Conservation (phyloP, 2,113 vertebrate species). For the Natator depressus region DNA sequence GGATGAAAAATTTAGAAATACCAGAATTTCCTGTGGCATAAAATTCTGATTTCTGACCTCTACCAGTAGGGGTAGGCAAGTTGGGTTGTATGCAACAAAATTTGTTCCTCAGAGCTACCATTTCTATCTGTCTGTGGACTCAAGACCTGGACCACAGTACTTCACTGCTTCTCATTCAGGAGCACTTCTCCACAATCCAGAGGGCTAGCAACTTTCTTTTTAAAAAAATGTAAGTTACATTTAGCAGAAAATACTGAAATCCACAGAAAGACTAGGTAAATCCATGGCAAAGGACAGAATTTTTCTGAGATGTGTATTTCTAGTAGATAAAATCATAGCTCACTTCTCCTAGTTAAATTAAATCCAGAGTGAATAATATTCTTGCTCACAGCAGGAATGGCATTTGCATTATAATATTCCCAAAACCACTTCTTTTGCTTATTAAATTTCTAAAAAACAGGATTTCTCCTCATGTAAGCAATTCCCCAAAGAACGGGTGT, state of each 20-base stretch:
- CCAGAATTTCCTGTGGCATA: background rate
- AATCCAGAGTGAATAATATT: constrained; percentile 22
- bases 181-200: constrained; percentile 8
- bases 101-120: background rate
- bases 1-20: background rate
- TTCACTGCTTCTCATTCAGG: background rate
- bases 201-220: background rate
- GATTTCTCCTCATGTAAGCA: background rate
- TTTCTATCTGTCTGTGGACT: background rate
- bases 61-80: background rate
- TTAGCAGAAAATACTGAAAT: background rate
- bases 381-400: background rate
- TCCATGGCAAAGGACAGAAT: background rate
- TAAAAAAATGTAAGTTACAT: background rate
- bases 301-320: background rate
- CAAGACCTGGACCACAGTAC: background rate
- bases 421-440: background rate
- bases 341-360: background rate
- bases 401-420: background rate
- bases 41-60: background rate
- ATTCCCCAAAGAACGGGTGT: background rate
- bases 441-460: constrained; percentile 19
- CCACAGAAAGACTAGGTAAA: background rate
- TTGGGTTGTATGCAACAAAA: background rate
- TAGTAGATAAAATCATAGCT: constrained; percentile 21